Percentiles rank a stretch among this genome's conserved stretches.
Evolutionary conservation across 1,140 invertebrate genomes (phyloP).

Genomic region (Psix sp.): DNA sequence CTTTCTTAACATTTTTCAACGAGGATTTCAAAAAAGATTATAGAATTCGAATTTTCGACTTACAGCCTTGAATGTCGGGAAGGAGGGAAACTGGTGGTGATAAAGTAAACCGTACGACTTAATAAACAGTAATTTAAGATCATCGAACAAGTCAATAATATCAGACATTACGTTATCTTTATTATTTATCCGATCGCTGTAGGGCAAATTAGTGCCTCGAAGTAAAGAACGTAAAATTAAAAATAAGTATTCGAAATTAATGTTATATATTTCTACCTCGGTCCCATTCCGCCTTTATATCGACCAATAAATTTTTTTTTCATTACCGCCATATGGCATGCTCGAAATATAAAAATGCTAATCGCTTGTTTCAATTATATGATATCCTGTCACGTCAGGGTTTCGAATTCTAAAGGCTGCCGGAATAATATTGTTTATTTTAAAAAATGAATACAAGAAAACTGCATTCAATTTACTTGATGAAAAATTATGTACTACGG

Average conservation of each 20-base stretch:
- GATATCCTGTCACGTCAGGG: conserved; percentile 4
- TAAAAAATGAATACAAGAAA: no score
- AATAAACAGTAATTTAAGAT: conserved; percentile 39
- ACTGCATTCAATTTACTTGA: no score
- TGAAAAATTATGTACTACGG: no score
- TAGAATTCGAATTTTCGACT: background rate
- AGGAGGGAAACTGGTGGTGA: conserved; percentile 6
- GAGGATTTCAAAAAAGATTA: background rate
- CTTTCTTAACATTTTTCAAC: no score
- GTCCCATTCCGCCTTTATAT: conserved; percentile 12
- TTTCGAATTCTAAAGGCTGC: conserved; percentile 1
- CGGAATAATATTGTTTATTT: no score
- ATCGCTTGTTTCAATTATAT: conserved; percentile 17
- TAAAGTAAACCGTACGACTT: conserved; percentile 18
- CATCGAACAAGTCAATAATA: conserved; percentile 45
- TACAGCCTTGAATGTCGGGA: background rate
- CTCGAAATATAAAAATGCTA: conserved; percentile 3
- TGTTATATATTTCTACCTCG: background rate
- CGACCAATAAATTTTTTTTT: conserved; percentile 24
- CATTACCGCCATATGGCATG: conserved; percentile 9
- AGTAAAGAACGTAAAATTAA: conserved; percentile 24
- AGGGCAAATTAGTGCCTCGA: conserved; percentile 29
- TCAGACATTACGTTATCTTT: conserved; percentile 41
- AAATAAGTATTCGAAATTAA: conserved; percentile 25
- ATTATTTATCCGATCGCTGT: conserved; percentile 37